Evolutionary conservation across 2,113 vertebrate genomes (phyloP), one percentile per base, ranked within the genome.

Genomic region (Pongo abelii): DNA sequence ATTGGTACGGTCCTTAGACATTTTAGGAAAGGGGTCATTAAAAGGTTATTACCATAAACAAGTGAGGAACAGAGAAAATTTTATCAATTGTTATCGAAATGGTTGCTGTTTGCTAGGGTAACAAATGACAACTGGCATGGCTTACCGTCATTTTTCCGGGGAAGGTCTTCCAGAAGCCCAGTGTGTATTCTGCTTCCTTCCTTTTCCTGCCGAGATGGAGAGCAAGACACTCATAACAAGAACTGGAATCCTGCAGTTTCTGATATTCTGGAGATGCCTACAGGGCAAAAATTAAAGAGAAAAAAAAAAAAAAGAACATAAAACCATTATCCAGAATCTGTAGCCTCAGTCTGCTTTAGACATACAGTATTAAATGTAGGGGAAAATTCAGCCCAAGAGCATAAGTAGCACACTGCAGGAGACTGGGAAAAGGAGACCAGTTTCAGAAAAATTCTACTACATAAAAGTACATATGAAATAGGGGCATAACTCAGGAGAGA

Each of bases 131-230:
- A 72, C 0, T 6, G 2, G 30, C 87, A 55, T 46, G 64, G 83
- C 95, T 97, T 99, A 99, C 99, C 94, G 99, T 99, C 99, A 99
- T 99, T 97, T 99, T 99, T 18, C 99, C 99, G 25, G 99, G 99
- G 97, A 99, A 99, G 77, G 99, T 99, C 99, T 99, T 99, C 99
- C 99, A 99, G 98, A 99, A 99, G 92, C 99, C 98, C 55, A 99
- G 98, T 0, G 99, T 99, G 97, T 99, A 99, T 55, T 99, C 99
- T 1, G 99, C 99, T 96, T 99, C 99, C 96, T 99, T 99, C 89
- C 98, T 99, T 97, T 99, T 99, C 94, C 99, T 99, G 98, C 99
- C 99, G 38, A 99, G 99, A 97, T 99, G 98, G 79, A 99, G 98
- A 90, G 98, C 99, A 94, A 99, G 98, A 57, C 98, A 99, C 91